These are phyloP conservation scores for Cremastobaeus sp. DNA, from an alignment of 2,888 invertebrate species.

Conservation along the genomic window DNA sequence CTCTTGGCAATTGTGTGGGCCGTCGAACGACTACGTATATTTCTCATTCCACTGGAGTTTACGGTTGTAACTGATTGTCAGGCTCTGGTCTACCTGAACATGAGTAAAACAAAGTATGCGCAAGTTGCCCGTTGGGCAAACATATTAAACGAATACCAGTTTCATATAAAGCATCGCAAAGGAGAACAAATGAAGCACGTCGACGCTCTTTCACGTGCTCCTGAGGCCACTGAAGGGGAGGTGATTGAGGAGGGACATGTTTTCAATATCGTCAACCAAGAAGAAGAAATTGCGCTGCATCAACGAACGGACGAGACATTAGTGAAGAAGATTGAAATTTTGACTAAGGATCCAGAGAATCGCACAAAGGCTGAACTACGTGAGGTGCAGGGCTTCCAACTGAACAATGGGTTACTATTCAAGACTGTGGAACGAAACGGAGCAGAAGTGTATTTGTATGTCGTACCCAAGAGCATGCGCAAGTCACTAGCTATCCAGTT, in stretches of 20 bases:
- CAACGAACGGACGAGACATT: background rate
- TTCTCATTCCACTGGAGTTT: conserved; percentile 4
- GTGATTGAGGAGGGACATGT: background rate
- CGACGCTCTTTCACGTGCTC: conserved; percentile 26
- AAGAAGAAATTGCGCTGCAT: background rate
- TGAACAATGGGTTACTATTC: background rate
- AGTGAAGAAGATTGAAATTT: background rate
- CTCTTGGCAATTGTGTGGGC: conserved; percentile 25
- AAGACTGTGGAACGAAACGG: background rate
- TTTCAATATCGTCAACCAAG: background rate
- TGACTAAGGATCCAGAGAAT: background rate
- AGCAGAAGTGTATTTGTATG: background rate
- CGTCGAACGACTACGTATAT: conserved; percentile 7
- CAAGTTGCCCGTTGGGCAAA: conserved; percentile 32
- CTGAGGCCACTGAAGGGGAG: background rate
- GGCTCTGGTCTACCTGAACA: conserved; percentile 16
- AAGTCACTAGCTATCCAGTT: background rate
- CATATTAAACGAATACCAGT: conserved; percentile 14
- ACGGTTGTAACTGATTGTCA: conserved; percentile 21
- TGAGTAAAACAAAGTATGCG: conserved; percentile 10
- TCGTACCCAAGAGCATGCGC: background rate
- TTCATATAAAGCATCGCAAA: conserved; percentile 17
- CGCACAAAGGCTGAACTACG: background rate
- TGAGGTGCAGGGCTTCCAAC: background rate
- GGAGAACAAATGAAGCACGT: conserved; percentile 26